Evolutionary conservation across 2,888 invertebrate species (phyloP).

Genomic region (Drosophila ezoana): DNA sequence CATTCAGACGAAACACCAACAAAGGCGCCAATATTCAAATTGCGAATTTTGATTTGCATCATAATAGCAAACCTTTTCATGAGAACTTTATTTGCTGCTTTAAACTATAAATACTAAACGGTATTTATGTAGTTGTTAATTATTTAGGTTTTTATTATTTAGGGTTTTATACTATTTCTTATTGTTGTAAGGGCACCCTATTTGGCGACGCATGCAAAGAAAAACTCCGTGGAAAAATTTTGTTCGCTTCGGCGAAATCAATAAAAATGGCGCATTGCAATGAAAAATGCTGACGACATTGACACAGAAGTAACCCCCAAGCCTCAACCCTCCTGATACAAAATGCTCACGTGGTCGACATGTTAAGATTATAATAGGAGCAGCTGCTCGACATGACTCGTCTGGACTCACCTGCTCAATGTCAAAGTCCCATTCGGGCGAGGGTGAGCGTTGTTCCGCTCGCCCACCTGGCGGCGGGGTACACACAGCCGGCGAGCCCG

Average conservation of each 20-base stretch:
- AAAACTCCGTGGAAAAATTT: slow-evolving; percentile 45
- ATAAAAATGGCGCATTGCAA: slow-evolving; percentile 76
- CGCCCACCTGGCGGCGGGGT: slow-evolving; percentile 73
- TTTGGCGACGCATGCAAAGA: slow-evolving; percentile 13
- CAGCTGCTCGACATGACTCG: slow-evolving; percentile 2
- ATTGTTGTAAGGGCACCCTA: slow-evolving; percentile 9
- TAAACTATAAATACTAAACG: neutral
- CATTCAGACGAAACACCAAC: neutral
- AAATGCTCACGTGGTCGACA: no score
- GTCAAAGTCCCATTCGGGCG: slow-evolving; percentile 85
- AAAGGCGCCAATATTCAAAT: slow-evolving; percentile 30
- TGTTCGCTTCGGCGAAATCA: slow-evolving; percentile 52
- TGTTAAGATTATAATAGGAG: slow-evolving; percentile 11
- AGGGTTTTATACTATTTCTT: neutral
- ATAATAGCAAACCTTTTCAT: no score
- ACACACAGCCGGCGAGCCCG: slow-evolving; percentile 83
- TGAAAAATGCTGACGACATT: slow-evolving; percentile 52
- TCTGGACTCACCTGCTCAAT: slow-evolving; percentile 82
- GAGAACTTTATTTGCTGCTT: neutral
- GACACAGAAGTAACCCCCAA: slow-evolving; percentile 7
- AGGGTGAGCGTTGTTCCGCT: slow-evolving; percentile 81
- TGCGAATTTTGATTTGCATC: slow-evolving; percentile 5
- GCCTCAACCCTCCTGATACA: neutral
- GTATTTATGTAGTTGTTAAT: neutral
- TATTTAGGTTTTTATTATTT: neutral